phyloP scores from a whole-genome alignment of 2,113 vertebrate species.

The Andinoacara biseriatus region DNA sequence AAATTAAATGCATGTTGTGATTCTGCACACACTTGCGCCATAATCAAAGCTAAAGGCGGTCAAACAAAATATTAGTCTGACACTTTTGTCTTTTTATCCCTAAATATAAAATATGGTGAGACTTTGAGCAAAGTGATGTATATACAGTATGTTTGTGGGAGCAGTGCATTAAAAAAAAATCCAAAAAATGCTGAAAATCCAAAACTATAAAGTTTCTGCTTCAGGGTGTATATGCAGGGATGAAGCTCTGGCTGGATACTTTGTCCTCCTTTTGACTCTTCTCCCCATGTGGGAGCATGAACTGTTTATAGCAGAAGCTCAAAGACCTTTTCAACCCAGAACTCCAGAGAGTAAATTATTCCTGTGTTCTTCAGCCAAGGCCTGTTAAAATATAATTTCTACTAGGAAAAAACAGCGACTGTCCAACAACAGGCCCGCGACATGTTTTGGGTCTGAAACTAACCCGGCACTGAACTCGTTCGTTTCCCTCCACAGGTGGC shows the following conservation, averaged over 20 bases:
- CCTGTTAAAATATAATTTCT: neutral
- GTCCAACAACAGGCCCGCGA: neutral
- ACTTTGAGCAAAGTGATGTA: neutral
- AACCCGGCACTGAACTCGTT: conserved; percentile 9
- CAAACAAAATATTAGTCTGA: neutral
- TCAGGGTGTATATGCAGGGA: neutral
- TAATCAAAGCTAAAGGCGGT: no score
- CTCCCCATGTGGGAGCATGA: neutral
- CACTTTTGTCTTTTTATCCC: neutral
- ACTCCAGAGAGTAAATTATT: neutral
- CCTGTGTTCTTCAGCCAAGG: conserved; percentile 36
- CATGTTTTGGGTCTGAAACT: neutral
- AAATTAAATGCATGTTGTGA: neutral
- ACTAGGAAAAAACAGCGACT: conserved; percentile 36
- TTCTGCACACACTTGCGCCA: no score
- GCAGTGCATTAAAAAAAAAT: neutral
- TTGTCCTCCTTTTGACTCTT: neutral
- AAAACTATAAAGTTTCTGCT: neutral
- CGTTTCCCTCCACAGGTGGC: conserved; percentile 85
- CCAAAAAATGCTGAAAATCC: neutral
- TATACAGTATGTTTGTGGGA: rapidly evolving
- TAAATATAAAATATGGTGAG: no score
- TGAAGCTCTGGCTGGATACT: neutral
- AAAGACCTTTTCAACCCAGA: conserved; percentile 14
- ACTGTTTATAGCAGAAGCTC: conserved; percentile 14